These are phyloP conservation scores for Oxytorus armatus DNA, from an alignment of 2,888 invertebrate species.

Conservation along the genomic window DNA sequence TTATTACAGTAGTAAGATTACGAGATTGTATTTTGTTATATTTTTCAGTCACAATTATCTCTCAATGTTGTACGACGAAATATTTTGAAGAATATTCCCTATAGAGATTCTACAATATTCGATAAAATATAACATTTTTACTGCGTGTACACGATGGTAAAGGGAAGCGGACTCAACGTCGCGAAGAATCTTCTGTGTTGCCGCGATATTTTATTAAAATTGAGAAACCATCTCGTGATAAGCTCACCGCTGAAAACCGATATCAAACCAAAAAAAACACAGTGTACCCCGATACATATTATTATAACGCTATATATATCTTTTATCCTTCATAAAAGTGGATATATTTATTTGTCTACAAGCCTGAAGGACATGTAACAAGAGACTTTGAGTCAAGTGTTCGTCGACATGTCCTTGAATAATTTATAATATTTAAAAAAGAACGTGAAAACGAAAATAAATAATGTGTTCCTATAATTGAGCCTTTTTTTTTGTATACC, in stretches of 20 bases:
- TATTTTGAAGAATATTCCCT: background rate
- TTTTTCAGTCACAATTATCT: background rate
- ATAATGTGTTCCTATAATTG: background rate
- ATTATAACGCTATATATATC: too few relatives aligned
- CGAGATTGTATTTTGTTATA: background rate
- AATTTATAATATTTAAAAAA: background rate
- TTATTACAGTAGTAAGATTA: too few relatives aligned
- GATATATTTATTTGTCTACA: background rate
- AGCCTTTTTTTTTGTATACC: background rate
- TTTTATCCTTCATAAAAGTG: background rate
- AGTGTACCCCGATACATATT: background rate
- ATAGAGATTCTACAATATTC: slow-evolving; percentile 6
- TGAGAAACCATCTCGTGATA: slow-evolving; percentile 10
- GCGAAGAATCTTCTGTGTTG: background rate
- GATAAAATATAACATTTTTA: slow-evolving; percentile 12
- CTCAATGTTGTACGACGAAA: background rate
- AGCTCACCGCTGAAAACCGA: slow-evolving; percentile 21
- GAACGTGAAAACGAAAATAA: background rate
- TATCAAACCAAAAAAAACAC: slow-evolving; percentile 1
- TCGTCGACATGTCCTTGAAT: background rate
- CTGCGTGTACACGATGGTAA: slow-evolving; percentile 4
- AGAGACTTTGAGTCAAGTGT: background rate
- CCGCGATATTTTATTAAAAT: slow-evolving; percentile 21
- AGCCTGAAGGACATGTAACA: background rate
- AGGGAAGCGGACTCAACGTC: background rate